Percentiles rank a stretch among this genome's conserved stretches.
Evolutionary conservation across 2,888 invertebrate species (phyloP).

Genomic region (Dendrolimus pini): DNA sequence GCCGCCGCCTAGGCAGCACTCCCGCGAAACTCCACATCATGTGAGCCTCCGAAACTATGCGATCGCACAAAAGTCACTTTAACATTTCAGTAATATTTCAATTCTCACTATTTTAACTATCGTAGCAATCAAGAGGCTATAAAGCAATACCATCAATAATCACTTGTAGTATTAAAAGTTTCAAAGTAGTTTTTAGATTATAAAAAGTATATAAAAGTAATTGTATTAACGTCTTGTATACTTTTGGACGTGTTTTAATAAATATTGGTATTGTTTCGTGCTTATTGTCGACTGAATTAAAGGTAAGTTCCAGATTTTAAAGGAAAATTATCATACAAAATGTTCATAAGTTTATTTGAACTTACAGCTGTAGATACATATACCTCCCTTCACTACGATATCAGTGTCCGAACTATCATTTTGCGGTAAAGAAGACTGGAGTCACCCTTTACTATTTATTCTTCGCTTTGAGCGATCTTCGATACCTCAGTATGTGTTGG

Average conservation of each 20-base stretch:
- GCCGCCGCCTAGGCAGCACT: slow-evolving; percentile 38
- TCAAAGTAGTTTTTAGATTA: slow-evolving; percentile 13
- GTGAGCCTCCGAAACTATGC: slow-evolving; percentile 25
- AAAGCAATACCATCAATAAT: slow-evolving; percentile 24
- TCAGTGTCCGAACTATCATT: no score
- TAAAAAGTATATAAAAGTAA: no score
- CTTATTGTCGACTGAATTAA: slow-evolving; percentile 25
- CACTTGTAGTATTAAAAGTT: slow-evolving; percentile 27
- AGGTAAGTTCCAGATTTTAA: slow-evolving; percentile 31
- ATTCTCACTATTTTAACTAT: slow-evolving; percentile 8
- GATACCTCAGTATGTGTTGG: no score
- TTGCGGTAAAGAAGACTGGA: no score
- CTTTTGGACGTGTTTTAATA: slow-evolving; percentile 14
- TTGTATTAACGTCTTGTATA: slow-evolving; percentile 17
- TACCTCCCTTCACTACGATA: no score
- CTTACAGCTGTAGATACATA: no score
- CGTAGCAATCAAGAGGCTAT: slow-evolving; percentile 25
- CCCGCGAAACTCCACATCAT: slow-evolving; percentile 26
- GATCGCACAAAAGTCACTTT: slow-evolving; percentile 16
- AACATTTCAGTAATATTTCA: slow-evolving; percentile 20
- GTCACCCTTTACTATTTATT: no score
- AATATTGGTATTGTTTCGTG: slow-evolving; percentile 24
- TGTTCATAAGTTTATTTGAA: no score
- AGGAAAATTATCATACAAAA: neutral
- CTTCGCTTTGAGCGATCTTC: no score